Base-by-base conservation (phyloP, 2,888 invertebrate species). In the Leptopilina syphax region DNA sequence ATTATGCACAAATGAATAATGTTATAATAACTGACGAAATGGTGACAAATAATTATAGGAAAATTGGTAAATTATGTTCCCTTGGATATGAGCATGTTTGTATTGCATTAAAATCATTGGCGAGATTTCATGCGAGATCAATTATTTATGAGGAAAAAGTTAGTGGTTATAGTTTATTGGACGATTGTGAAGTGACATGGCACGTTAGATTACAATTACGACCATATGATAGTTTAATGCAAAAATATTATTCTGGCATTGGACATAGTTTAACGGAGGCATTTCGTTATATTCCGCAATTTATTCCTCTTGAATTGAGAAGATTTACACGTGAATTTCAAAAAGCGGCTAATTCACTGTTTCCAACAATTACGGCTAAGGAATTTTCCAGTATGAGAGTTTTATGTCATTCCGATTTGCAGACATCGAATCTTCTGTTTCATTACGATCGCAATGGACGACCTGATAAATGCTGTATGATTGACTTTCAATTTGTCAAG, bases 401-500 rank as follows among this genome's bases (percentile, higher is more conserved):
- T 7, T 12, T 60, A 4, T 60, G 60, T 8, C 60, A 60, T 7
- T 60, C 60, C 5, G 60, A 60, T 18, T 8, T 60, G 1, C 18
- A 18, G n/a, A 18, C 60, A 18, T 18, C n/a, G 7, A 60, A 60
- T 60, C 60, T 60, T 60, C 18, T 60, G 12, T 60, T 60, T n/a
- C 12, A 10, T 5, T 60, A 60, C 18, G 5, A 60, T 18, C 5
- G n/a, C 4, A 18, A 18, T 18, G 60, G n/a, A 7, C 4, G 4
- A n/a, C 60, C 60, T 60, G 12, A 18, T 5, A 60, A 18, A 8
- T 60, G 60, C 8, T 60, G 60, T 5, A 18, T 60, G 18, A 18
- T 60, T 60, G 60, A 60, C 12, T 60, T 60, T n/a, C 60, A 60
- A 18, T 60, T 60, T n/a, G 60, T 60, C 18, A 60, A 60, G 60